These are phyloP conservation scores for Petromus typicus DNA, from an alignment of 2,113 vertebrate species.

Conservation along the genomic window DNA sequence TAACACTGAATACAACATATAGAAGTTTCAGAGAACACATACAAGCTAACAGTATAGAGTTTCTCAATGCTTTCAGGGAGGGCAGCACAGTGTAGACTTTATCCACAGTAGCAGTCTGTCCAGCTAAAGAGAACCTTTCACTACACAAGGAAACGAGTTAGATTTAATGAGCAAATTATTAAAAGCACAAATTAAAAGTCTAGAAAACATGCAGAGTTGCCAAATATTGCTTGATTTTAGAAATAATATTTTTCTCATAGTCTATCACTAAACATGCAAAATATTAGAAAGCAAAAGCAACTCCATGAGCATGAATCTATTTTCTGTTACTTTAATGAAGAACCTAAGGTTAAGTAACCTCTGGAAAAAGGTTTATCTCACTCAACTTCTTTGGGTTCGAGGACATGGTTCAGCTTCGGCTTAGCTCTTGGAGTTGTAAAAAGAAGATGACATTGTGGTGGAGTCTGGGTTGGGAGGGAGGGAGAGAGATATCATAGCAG, in stretches of 20 bases:
- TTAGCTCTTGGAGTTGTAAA: not conserved
- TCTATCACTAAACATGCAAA: not conserved
- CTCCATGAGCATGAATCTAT: not conserved
- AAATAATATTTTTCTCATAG: not conserved
- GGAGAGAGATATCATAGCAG: not conserved
- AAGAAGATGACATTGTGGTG: no score
- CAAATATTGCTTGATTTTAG: constrained; percentile 42
- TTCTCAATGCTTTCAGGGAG: not conserved
- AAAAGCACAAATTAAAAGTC: not conserved
- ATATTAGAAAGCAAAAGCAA: not conserved
- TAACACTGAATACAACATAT: not conserved
- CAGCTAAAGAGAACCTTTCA: not conserved
- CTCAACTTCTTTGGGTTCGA: not conserved
- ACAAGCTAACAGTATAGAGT: not conserved
- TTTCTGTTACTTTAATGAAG: not conserved
- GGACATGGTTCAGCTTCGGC: not conserved
- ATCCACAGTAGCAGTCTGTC: not conserved
- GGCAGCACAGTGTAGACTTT: not conserved
- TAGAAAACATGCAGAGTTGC: not conserved
- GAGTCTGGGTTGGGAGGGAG: fast-evolving
- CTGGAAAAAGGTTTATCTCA: not conserved
- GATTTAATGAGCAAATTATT: not conserved
- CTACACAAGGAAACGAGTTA: not conserved
- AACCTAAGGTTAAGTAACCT: not conserved
- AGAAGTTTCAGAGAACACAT: not conserved